Conservation (phyloP, 2,113 vertebrate genomes). For the Gobio gobio region DNA sequence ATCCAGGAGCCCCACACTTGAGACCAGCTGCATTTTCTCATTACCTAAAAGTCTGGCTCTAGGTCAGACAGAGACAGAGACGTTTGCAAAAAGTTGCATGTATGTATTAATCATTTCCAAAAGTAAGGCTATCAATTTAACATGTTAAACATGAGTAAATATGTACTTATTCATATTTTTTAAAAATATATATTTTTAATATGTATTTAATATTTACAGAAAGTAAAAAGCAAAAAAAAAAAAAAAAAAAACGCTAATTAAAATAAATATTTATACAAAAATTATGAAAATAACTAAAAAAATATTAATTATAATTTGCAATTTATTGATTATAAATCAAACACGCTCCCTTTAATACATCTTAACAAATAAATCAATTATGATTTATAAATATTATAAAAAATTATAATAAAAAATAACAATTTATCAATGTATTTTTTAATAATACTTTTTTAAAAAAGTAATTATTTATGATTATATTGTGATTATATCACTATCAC, state of each 20-base stretch:
- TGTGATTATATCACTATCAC: neutral
- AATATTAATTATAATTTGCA: neutral
- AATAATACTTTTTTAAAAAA: neutral
- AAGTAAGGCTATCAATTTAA: neutral
- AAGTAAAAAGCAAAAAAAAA: no score
- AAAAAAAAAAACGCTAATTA: neutral
- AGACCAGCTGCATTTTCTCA: slow-evolving; percentile 16
- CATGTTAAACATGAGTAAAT: neutral
- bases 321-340: neutral
- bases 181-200: no score
- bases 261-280: no score
- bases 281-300: neutral
- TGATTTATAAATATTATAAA: neutral
- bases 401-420: neutral
- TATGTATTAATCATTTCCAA: neutral
- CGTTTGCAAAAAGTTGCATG: neutral
- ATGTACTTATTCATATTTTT: neutral
- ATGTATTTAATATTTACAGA: neutral
- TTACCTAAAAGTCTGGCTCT: neutral
- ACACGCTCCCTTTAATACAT: neutral
- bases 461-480: no score
- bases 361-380: neutral
- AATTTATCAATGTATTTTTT: neutral
- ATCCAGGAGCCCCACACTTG: slow-evolving; percentile 61
- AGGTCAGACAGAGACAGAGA: neutral